Evolutionary conservation across 2,888 invertebrate species (phyloP), one percentile per base, ranked within the genome.

Genomic region (Eupeodes latifasciatus): DNA sequence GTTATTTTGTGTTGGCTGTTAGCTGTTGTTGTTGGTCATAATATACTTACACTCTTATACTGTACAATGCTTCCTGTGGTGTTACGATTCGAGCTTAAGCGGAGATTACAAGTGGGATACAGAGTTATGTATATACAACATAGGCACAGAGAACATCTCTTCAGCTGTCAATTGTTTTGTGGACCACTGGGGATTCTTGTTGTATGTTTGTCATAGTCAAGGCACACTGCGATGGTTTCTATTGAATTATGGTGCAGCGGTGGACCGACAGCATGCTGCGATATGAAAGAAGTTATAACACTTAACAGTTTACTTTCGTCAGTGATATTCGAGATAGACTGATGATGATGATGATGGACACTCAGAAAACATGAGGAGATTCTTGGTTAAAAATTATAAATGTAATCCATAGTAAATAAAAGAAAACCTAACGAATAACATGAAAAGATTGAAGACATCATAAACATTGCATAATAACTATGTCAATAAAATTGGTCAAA

Each of bases 161-260:
- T 57, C 76, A 83, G 72, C 86, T 83, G 83, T 80, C 80, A 80
- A 82, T 85, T 78, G 81, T 77, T 78, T 34, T 83, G 59, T 76
- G 71, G 53, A 71, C 79, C 86, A 80, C 67, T 76, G 83, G 86
- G 86, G 83, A 87, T 83, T 80, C 74, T 75, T 62, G 75, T 71
- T 59, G 75, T 74, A 27, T 72, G 51, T 51, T 49, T 59, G 78
- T 74, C 55, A 40, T 47, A 64, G 27, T 12, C 6, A 55, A 74
- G 55, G 40, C 6, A 0, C 66, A 75, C 67, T 74, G 3, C 5
- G 57, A 55, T n/a, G 11, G 27, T 57, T 6, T 55, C 14, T 59
- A 59, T 59, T 11, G 40, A 53, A 9, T 66, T 19, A 66, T 16
- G 4, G 55, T 79, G 82, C 71, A 40, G 9, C 40, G 40, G 1